These are phyloP conservation scores for Nipponia nippon DNA, from an alignment of 2,113 vertebrate genomes.

Conservation along the genomic window DNA sequence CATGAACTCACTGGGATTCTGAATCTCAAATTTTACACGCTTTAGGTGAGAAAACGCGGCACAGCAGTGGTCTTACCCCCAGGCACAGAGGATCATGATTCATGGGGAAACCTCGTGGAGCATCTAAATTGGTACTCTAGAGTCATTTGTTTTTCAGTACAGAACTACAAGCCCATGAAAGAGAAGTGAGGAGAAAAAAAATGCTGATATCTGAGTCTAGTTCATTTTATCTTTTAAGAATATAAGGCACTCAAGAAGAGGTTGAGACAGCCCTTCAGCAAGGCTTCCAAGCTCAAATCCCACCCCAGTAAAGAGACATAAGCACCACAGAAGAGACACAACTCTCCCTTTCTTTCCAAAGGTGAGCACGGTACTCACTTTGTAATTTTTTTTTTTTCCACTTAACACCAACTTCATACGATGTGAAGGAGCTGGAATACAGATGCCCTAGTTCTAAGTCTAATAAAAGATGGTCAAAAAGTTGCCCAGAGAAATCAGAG, in stretches of 20 bases:
- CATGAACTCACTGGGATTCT: not conserved
- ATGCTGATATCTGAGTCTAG: not conserved
- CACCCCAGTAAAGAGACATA: not conserved
- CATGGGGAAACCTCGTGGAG: not conserved
- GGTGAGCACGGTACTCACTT: not conserved
- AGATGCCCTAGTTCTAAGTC: not conserved
- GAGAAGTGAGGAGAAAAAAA: not conserved
- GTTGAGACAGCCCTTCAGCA: not conserved
- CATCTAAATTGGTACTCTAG: not conserved
- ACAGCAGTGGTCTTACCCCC: not conserved
- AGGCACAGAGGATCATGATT: not conserved
- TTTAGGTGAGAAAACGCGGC: not conserved
- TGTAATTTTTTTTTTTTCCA: not conserved
- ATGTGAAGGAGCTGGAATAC: not conserved
- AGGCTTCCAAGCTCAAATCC: not conserved
- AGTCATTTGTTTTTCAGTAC: not conserved
- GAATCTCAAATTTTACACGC: not conserved
- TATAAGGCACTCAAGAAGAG: not conserved
- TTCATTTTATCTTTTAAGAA: not conserved
- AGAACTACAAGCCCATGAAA: not conserved
- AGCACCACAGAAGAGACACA: not conserved
- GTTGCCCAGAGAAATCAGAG: not conserved
- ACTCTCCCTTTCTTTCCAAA: not conserved
- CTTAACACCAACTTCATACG: not conserved
- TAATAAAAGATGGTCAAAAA: not conserved